phyloP scores from a whole-genome alignment of 2,888 invertebrate genomes.

The Macropis europaea region DNA sequence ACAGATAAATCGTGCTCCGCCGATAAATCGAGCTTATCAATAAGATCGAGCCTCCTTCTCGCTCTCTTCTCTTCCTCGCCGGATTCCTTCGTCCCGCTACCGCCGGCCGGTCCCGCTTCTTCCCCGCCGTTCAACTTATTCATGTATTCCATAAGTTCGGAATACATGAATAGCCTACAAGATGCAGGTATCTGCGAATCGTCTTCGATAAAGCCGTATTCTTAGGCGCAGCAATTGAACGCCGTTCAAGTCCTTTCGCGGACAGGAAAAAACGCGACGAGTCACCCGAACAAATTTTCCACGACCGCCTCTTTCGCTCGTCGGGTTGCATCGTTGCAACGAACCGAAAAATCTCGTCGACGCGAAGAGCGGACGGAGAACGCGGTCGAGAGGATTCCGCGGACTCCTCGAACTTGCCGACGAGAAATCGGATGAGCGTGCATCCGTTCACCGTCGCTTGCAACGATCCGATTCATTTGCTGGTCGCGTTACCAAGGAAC shows the following conservation, averaged over 20 bases:
- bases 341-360: no score
- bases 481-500: slow-evolving; percentile 24
- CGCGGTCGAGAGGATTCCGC: background rate
- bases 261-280: background rate
- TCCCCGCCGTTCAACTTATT: slow-evolving; percentile 61
- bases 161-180: slow-evolving; percentile 62
- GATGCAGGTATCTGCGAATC: slow-evolving; percentile 52
- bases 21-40: slow-evolving; percentile 66
- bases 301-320: no score
- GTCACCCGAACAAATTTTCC: background rate
- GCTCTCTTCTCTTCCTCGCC: background rate
- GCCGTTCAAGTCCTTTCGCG: slow-evolving; percentile 17
- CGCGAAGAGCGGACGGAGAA: no score
- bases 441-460: slow-evolving; percentile 21
- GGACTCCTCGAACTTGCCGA: no score
- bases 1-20: slow-evolving; percentile 54
- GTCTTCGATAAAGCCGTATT: slow-evolving; percentile 45
- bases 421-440: slow-evolving; percentile 2
- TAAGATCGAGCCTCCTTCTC: slow-evolving; percentile 50
- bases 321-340: no score
- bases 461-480: slow-evolving; percentile 32
- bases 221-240: slow-evolving; percentile 29
- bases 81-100: slow-evolving; percentile 13
- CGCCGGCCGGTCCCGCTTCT: slow-evolving; percentile 17
- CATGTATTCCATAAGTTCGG: slow-evolving; percentile 65